Percentiles rank a stretch among this genome's conserved stretches.
phyloP scores from a whole-genome alignment of 2,888 invertebrate genomes.

The Leucoma salicis region DNA sequence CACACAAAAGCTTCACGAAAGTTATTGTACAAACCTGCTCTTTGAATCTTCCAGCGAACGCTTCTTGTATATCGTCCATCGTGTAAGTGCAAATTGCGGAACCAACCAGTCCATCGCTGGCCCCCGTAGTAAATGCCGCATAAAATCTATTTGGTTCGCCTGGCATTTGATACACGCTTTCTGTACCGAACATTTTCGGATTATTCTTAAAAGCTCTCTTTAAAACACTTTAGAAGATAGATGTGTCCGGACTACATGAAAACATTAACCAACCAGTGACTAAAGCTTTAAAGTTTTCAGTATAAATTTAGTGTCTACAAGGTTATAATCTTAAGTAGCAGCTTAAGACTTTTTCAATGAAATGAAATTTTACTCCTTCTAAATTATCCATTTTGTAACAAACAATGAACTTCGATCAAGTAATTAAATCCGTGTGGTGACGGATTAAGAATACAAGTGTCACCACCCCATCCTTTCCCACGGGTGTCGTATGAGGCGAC shows the following conservation, averaged over 20 bases:
- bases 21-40: constrained; percentile 71
- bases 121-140: constrained; percentile 86
- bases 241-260: not conserved
- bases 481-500: no score
- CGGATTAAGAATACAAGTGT: no score
- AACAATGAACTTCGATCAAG: no score
- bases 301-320: constrained; percentile 23
- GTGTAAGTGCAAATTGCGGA: constrained; percentile 87
- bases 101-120: constrained; percentile 85
- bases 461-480: no score
- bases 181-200: constrained; percentile 56
- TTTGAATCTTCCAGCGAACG: constrained; percentile 86
- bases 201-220: constrained; percentile 8
- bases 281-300: constrained; percentile 25
- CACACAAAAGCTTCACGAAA: no score
- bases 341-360: constrained; percentile 21
- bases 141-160: constrained; percentile 84
- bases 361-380: constrained; percentile 13
- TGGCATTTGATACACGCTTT: constrained; percentile 85
- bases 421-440: no score
- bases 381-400: no score
- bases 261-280: not conserved
- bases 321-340: constrained; percentile 18
- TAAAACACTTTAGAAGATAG: constrained; percentile 9
- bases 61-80: constrained; percentile 84